These are phyloP conservation scores for Serilophus lunatus DNA, from an alignment of 2,113 vertebrate species.

Conservation along the genomic window DNA sequence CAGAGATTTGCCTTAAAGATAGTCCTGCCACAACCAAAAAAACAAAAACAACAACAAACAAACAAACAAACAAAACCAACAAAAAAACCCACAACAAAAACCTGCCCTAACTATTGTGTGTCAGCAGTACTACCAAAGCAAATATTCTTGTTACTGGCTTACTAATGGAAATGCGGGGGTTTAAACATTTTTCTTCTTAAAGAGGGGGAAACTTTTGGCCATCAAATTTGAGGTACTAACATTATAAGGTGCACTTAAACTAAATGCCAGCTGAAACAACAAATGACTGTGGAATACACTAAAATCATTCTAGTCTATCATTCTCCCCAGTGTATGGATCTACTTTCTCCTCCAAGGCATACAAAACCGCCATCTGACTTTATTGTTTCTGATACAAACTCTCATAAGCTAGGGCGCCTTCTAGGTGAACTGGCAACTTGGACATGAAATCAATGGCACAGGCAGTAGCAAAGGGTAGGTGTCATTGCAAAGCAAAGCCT, in stretches of 20 bases:
- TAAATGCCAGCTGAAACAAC: neutral
- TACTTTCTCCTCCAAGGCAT: slow-evolving; percentile 17
- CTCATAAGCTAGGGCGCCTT: slow-evolving; percentile 12
- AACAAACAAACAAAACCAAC: neutral
- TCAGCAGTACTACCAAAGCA: slow-evolving; percentile 20
- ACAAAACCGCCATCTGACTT: slow-evolving; percentile 15
- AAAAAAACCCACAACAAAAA: neutral
- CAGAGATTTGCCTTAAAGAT: slow-evolving; percentile 53
- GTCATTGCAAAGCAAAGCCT: slow-evolving; percentile 50
- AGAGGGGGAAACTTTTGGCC: neutral
- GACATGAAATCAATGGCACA: slow-evolving; percentile 38
- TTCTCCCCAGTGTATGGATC: neutral
- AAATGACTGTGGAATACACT: neutral
- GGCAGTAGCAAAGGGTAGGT: slow-evolving; percentile 37
- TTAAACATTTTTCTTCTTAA: neutral
- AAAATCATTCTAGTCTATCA: neutral
- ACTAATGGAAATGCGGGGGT: neutral
- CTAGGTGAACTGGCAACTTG: neutral
- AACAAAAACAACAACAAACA: neutral
- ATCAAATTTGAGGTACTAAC: neutral
- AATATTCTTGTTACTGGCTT: neutral
- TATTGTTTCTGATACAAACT: slow-evolving; percentile 41
- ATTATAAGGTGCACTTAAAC: neutral
- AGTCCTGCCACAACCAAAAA: slow-evolving; percentile 38
- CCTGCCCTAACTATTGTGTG: neutral